These are phyloP conservation scores for Dicycla oo DNA, from an alignment of 2,888 invertebrate species.

Conservation along the genomic window DNA sequence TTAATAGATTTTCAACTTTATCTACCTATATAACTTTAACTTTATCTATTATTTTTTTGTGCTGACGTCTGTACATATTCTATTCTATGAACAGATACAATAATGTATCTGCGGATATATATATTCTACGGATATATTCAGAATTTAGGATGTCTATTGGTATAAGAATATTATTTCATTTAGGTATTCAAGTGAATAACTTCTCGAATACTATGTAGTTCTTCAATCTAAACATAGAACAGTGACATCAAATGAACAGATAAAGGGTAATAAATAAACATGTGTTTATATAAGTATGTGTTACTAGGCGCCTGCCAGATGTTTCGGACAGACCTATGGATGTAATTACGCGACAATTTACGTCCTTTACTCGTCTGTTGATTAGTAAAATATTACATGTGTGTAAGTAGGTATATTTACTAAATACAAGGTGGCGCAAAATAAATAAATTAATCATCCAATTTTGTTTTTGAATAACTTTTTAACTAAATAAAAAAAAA, in stretches of 20 bases:
- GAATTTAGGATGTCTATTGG: not conserved
- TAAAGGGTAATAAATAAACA: constrained; percentile 28
- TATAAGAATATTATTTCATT: not conserved
- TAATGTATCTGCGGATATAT: not conserved
- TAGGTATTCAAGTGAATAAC: not conserved
- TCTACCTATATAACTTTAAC: too few relatives aligned
- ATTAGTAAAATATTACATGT: not conserved
- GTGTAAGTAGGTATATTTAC: not conserved
- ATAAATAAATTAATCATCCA: too few relatives aligned
- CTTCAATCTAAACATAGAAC: constrained; percentile 29
- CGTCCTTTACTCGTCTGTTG: not conserved
- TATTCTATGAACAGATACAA: not conserved
- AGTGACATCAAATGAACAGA: constrained; percentile 36
- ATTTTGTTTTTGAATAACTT: too few relatives aligned
- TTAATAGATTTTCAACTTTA: too few relatives aligned
- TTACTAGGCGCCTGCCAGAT: constrained; percentile 35
- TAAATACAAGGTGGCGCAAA: too few relatives aligned
- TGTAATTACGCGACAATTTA: not conserved
- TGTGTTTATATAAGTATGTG: constrained; percentile 10
- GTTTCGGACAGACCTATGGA: constrained; percentile 2
- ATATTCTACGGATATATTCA: too few relatives aligned
- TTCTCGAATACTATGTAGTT: not conserved
- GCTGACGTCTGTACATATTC: too few relatives aligned
- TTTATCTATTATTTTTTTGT: too few relatives aligned
- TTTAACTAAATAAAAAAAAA: too few relatives aligned